Conservation (phyloP, 2,888 invertebrate genomes). For the Stenoptilia bipunctidactyla region DNA sequence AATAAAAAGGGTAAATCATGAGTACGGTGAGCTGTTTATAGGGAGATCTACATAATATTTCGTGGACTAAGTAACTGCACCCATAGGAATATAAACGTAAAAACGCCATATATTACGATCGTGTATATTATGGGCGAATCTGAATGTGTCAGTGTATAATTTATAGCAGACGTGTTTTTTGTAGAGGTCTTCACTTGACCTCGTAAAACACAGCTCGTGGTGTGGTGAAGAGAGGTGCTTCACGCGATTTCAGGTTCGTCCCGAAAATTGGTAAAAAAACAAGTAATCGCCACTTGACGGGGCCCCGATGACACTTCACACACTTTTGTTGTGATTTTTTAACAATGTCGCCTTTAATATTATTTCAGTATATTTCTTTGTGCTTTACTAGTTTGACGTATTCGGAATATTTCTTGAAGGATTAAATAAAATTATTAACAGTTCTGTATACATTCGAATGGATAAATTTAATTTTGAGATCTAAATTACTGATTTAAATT, state of each 20-base stretch:
- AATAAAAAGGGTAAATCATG: no score
- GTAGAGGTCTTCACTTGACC: conserved; percentile 64
- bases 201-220: conserved; percentile 63
- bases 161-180: conserved; percentile 64
- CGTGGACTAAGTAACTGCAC: conserved; percentile 11
- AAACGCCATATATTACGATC: conserved; percentile 60
- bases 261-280: conserved; percentile 67
- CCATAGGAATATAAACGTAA: conserved; percentile 33
- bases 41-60: neutral
- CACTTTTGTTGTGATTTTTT: conserved; percentile 66
- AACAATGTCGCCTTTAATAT: conserved; percentile 46
- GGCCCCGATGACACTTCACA: conserved; percentile 65
- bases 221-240: conserved; percentile 44
- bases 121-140: conserved; percentile 64
- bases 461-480: no score
- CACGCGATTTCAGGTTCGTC: conserved; percentile 42
- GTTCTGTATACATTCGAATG: no score
- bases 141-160: conserved; percentile 70
- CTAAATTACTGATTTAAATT: no score
- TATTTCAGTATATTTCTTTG: no score
- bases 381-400: no score
- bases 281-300: conserved; percentile 65
- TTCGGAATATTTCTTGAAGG: no score
- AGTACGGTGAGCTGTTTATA: no score
- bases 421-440: no score